Evolutionary conservation across 35 echinoderm and acorn worm genomes (phyloP).

Genomic region (Apostichopus japonicus): DNA sequence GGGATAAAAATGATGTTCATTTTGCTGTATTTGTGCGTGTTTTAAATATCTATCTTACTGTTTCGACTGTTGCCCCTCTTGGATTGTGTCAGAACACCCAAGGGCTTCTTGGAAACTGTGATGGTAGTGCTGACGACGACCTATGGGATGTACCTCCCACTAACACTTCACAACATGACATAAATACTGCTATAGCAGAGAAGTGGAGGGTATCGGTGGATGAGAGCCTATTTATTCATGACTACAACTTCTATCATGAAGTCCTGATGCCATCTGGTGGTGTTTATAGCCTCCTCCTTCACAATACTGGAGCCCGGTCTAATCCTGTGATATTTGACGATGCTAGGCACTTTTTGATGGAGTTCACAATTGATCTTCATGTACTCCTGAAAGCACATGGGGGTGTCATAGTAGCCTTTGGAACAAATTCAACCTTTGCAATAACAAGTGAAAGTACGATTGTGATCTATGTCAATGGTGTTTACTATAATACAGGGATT

Average conservation of each 20-base stretch:
- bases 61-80: slow-evolving; percentile 48
- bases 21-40: slow-evolving; percentile 55
- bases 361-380: slow-evolving; percentile 76
- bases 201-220: slow-evolving; percentile 66
- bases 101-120: slow-evolving; percentile 88
- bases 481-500: slow-evolving; percentile 73
- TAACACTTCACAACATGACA: slow-evolving; percentile 63
- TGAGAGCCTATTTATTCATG: slow-evolving; percentile 76
- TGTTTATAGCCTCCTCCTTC: slow-evolving; percentile 55
- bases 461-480: slow-evolving; percentile 31
- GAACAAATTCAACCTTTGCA: slow-evolving; percentile 68
- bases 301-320: slow-evolving; percentile 62
- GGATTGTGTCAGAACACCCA: slow-evolving; percentile 35
- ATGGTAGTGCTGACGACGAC: slow-evolving; percentile 59
- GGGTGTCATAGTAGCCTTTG: slow-evolving; percentile 77
- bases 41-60: slow-evolving; percentile 58
- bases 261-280: slow-evolving; percentile 56
- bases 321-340: slow-evolving; percentile 55
- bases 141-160: slow-evolving; percentile 21
- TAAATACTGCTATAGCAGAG: slow-evolving; percentile 49
- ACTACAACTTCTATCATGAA: slow-evolving; percentile 45
- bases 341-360: not conserved
- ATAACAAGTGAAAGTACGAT: slow-evolving; percentile 63
- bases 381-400: slow-evolving; percentile 39
- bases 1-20: slow-evolving; percentile 17